A percentile compares a stretch with the other conserved stretches of the same genome.
Conservation (phyloP, 2,797 vertebrate species). For the Labeo calbasu region DNA sequence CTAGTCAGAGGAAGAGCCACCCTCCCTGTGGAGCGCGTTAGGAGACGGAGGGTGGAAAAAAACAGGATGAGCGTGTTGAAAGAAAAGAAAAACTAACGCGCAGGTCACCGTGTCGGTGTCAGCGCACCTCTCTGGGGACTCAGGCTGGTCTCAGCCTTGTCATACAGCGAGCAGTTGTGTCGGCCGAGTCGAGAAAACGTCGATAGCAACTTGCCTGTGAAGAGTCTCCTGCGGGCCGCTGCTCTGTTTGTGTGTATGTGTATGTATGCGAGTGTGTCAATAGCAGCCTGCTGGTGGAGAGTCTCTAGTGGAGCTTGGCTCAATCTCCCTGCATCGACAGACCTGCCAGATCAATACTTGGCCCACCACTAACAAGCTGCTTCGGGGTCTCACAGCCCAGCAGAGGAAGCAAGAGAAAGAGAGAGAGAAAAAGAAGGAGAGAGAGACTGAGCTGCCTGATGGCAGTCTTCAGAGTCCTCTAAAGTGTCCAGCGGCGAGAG, state of each 20-base stretch:
- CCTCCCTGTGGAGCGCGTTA: conserved; percentile 74
- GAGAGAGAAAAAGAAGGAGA: conserved; percentile 85
- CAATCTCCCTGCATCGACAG: conserved; percentile 99
- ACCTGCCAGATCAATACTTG: conserved; percentile 99
- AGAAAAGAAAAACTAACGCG: conserved; percentile 91
- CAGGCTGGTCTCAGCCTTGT: conserved; percentile 91
- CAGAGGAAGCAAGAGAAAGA: conserved; percentile 84
- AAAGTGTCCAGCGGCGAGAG: conserved; percentile 41
- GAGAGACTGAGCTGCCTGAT: conserved; percentile 51
- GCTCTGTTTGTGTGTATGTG: conserved; percentile 74
- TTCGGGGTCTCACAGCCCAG: conserved; percentile 92
- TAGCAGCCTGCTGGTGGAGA: conserved; percentile 97
- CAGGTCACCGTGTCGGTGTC: conserved; percentile 90
- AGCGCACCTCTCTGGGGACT: conserved; percentile 86
- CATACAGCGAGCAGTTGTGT: conserved; percentile 88
- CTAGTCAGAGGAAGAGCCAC: conserved; percentile 80
- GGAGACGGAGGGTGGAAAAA: conserved; percentile 53
- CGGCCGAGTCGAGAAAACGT: conserved; percentile 80
- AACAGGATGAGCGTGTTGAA: conserved; percentile 86
- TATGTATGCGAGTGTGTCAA: conserved; percentile 77
- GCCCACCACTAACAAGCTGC: conserved; percentile 99
- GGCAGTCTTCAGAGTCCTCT: conserved; percentile 38
- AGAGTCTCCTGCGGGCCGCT: conserved; percentile 98
- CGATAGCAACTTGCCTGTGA: conserved; percentile 98
- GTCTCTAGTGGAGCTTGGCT: conserved; percentile 99